Percentiles rank a stretch among this genome's conserved stretches.
phyloP scores from a whole-genome alignment of 2,113 vertebrate genomes.

The Prochilodus magdalenae region DNA sequence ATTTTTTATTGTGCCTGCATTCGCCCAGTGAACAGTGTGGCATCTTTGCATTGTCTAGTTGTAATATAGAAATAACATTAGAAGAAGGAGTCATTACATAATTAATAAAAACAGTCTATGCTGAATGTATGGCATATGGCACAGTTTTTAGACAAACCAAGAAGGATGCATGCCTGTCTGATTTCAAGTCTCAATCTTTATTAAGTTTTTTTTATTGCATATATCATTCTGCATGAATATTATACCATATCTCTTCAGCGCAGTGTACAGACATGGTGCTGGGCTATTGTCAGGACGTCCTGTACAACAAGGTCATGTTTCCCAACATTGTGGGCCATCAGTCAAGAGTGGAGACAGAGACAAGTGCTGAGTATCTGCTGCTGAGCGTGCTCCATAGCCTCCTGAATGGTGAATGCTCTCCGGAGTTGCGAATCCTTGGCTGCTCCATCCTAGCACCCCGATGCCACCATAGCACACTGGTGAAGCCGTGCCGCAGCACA shows the following conservation, averaged over 20 bases:
- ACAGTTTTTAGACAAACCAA: not conserved
- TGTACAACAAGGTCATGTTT: conserved; percentile 83
- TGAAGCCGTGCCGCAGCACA: conserved; percentile 86
- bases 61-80: too few relatives aligned
- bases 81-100: too few relatives aligned
- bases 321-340: conserved; percentile 89
- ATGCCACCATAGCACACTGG: conserved; percentile 75
- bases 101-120: too few relatives aligned
- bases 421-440: conserved; percentile 89
- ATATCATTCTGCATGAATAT: not conserved
- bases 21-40: too few relatives aligned
- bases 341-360: conserved; percentile 80
- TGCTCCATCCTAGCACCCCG: conserved; percentile 90
- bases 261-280: conserved; percentile 84
- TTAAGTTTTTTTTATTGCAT: too few relatives aligned
- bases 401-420: conserved; percentile 92
- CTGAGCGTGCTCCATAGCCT: conserved; percentile 89
- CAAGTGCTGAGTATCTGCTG: conserved; percentile 90
- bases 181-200: too few relatives aligned
- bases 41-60: too few relatives aligned
- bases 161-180: not conserved
- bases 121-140: too few relatives aligned
- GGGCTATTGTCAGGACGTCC: conserved; percentile 84
- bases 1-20: too few relatives aligned
- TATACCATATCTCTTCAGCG: conserved; percentile 66